Conservation (phyloP, 2,888 invertebrate species). For the Neocrepidodera transversa region DNA sequence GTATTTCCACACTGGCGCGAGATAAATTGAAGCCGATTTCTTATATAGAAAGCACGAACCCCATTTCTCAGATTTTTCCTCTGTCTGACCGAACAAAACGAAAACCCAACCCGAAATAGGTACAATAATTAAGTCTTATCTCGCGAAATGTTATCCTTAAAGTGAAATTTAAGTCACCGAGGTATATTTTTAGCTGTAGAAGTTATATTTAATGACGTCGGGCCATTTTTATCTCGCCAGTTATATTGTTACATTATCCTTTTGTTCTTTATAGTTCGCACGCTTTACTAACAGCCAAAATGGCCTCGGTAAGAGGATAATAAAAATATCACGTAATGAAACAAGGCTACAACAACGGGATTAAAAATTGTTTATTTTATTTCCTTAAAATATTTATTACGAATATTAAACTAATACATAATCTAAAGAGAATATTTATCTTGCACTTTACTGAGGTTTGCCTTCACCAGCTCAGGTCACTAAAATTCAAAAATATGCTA, state of each 20-base stretch:
- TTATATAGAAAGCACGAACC: slow-evolving; percentile 22
- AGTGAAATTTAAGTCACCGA: slow-evolving; percentile 33
- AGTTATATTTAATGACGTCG: slow-evolving; percentile 27
- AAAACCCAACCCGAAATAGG: slow-evolving; percentile 19
- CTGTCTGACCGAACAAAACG: slow-evolving; percentile 2
- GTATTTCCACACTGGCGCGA: background rate
- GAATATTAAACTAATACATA: too few relatives aligned
- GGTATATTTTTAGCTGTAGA: slow-evolving; percentile 25
- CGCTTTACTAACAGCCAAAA: slow-evolving; percentile 13
- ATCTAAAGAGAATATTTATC: too few relatives aligned
- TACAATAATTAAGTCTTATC: slow-evolving; percentile 33
- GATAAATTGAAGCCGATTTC: slow-evolving; percentile 23
- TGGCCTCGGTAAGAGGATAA: background rate
- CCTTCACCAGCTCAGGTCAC: too few relatives aligned
- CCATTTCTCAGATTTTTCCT: slow-evolving; percentile 20
- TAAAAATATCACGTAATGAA: slow-evolving; percentile 2
- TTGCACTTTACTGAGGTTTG: too few relatives aligned
- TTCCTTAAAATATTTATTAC: too few relatives aligned
- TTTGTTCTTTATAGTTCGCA: slow-evolving; percentile 21
- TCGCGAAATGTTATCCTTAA: slow-evolving; percentile 28
- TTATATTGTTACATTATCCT: slow-evolving; percentile 24
- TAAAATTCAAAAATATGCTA: too few relatives aligned
- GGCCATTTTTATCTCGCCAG: slow-evolving; percentile 24
- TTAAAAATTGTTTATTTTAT: too few relatives aligned
- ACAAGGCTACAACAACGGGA: too few relatives aligned